Base-by-base conservation (phyloP, 2,797 vertebrate genomes). In the Okamejei kenojei region DNA sequence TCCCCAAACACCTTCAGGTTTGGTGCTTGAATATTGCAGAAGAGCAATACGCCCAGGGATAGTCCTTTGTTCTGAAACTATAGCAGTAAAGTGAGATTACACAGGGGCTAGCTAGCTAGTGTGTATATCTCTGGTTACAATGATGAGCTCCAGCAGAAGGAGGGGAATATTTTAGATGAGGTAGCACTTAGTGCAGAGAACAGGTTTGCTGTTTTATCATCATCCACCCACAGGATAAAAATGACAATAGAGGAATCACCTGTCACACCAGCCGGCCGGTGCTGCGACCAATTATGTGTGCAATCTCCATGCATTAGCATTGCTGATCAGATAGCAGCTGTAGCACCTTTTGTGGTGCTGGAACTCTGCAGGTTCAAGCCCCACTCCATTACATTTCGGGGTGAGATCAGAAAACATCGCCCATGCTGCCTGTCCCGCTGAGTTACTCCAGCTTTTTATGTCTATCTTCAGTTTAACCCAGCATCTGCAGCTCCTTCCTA, bases 1-100 rank as follows among this genome's bases (percentile, higher is more conserved):
- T 91, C 90, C 90, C 23, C 90, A 74, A 74, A 45, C 35, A 91
- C 84, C 71, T 91, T 91, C 90, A 74, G 65, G 54, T 74, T 45
- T 68, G 63, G n/a, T 19, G 17, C 58, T 68, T 5, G n/a, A 17
- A 23, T 88, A 68, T 35, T 88, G n/a, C 63, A 23, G 84, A 54
- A 74, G 35, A 91, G 32, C 23, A 35, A 91, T 71, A 91, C 90
- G 2, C 90, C 68, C 90, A 54, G 90, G 68, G 71, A 74, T 91
- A 91, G 11, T 91, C 90, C 35, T 45, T 73, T 74, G 68, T 91
- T 21, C 21, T 19, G 32, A 32, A 65, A 35, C n/a, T 68, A 10
- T 21, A 88, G 61, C 84, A 68, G 84, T 88, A 88, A 68, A 88
- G 61, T 88, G 61, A 68, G 84, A 88, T 35, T 88, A 35, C 84